phyloP scores from a whole-genome alignment of 2,888 invertebrate species.

The Mayetiola destructor region DNA sequence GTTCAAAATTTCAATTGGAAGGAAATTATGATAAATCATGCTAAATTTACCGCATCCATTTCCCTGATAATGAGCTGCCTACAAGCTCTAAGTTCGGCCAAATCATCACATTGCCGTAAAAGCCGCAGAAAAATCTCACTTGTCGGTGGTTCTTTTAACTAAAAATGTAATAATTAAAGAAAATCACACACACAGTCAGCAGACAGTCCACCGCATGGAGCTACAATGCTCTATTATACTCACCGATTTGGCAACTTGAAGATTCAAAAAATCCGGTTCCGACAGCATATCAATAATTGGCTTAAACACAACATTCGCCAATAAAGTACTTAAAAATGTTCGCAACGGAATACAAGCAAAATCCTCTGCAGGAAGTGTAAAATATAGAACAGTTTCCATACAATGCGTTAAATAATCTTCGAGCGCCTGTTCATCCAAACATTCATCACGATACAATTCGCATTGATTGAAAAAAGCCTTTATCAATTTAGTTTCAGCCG shows the following conservation, averaged over 20 bases:
- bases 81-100: constrained; percentile 21
- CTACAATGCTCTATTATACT: too few species aligned
- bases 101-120: constrained; percentile 20
- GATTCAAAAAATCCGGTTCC: constrained; percentile 23
- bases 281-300: constrained; percentile 20
- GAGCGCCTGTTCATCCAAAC: constrained; percentile 19
- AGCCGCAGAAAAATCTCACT: constrained; percentile 21
- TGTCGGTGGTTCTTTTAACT: constrained; percentile 21
- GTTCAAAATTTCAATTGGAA: not conserved
- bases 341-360: constrained; percentile 22
- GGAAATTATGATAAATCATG: not conserved
- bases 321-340: constrained; percentile 20
- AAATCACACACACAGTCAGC: not conserved
- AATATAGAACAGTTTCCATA: constrained; percentile 21
- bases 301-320: constrained; percentile 21
- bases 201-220: not conserved
- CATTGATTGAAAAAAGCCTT: constrained; percentile 21
- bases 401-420: constrained; percentile 21
- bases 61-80: constrained; percentile 22
- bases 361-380: constrained; percentile 21
- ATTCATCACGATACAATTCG: constrained; percentile 20
- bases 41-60: constrained; percentile 20
- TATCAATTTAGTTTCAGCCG: constrained; percentile 20
- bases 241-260: constrained; percentile 21
- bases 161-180: not conserved